Evolutionary conservation across 2,797 vertebrate species (phyloP).

Genomic region (Thamnophis elegans): DNA sequence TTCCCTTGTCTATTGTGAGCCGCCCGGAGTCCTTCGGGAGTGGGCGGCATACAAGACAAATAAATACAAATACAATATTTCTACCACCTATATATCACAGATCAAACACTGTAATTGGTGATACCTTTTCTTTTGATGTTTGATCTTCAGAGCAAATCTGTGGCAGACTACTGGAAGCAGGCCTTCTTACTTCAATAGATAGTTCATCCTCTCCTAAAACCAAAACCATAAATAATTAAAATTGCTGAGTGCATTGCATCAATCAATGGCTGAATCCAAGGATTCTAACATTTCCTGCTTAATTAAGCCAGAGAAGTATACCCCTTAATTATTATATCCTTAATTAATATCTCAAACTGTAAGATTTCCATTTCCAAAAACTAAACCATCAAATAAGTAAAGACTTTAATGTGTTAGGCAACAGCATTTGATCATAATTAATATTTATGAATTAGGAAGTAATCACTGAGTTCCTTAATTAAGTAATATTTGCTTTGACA

Average conservation of each 20-base stretch:
- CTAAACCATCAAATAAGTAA: not conserved
- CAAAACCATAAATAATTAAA: constrained; percentile 39
- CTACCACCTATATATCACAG: not conserved
- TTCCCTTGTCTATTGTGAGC: too few relatives aligned
- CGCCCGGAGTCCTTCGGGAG: too few relatives aligned
- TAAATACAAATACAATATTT: too few relatives aligned
- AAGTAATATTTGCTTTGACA: not conserved
- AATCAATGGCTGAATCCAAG: not conserved
- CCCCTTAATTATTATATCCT: not conserved
- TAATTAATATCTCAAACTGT: not conserved
- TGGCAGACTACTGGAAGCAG: constrained; percentile 29
- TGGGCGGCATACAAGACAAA: too few relatives aligned
- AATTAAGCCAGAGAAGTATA: not conserved
- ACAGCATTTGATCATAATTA: not conserved
- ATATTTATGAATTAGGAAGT: constrained; percentile 3
- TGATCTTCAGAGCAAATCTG: constrained; percentile 36
- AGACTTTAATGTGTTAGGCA: not conserved
- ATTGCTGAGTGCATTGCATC: not conserved
- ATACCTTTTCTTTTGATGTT: constrained; percentile 47
- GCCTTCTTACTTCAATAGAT: constrained; percentile 15
- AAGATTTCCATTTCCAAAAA: not conserved
- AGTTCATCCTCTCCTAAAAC: constrained; percentile 40
- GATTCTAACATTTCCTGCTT: not conserved
- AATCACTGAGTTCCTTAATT: not conserved
- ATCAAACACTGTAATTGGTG: constrained; percentile 1